Evolutionary conservation across 2,113 vertebrate genomes (phyloP), one percentile per base, ranked within the genome.

Genomic region (Daboia siamensis): DNA sequence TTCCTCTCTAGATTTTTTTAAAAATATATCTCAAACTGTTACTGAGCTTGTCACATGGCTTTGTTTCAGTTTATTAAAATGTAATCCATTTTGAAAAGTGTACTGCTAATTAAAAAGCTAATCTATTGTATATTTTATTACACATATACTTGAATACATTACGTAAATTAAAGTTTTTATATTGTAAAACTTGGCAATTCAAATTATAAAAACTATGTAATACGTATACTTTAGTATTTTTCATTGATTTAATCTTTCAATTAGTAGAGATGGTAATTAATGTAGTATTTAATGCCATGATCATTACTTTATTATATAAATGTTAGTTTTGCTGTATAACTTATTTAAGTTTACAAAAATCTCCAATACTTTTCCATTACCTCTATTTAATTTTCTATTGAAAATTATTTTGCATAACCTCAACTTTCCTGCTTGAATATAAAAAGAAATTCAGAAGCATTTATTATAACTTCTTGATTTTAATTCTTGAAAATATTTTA

Each of bases 381-480:
- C 97, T 97, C 94, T 97, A 97, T 98, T 95, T 97, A 94, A 95
- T 97, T 96, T 74, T 95, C 96, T 95, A 91, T 96, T 96, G 93
- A 94, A 61, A 88, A 96, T 95, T 94, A 93, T 94, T 96, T 90
- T 95, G 94, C 97, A 95, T 95, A 96, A 89, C 93, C 93, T 95
- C 97, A 96, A 98, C 97, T 97, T 98, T 97, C 96, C 96, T 97
- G 95, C 94, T 97, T 97, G 96, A 95, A 96, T 97, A 97, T 96
- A 96, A 96, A 97, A 97, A 97, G 95, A 97, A 97, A 96, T 6
- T 98, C 96, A 29, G 95, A 97, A 97, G 90, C 97, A 98, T 98
- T 98, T 98, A 97, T 98, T 97, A 98, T 97, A 95, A 96, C 95
- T 97, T 94, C 94, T 96, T 95, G 89, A 95, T 97, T 95, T 97